Percentiles rank a stretch among this genome's conserved stretches.
Evolutionary conservation across 2,113 vertebrate species (phyloP).

Genomic region (Pionites leucogaster): DNA sequence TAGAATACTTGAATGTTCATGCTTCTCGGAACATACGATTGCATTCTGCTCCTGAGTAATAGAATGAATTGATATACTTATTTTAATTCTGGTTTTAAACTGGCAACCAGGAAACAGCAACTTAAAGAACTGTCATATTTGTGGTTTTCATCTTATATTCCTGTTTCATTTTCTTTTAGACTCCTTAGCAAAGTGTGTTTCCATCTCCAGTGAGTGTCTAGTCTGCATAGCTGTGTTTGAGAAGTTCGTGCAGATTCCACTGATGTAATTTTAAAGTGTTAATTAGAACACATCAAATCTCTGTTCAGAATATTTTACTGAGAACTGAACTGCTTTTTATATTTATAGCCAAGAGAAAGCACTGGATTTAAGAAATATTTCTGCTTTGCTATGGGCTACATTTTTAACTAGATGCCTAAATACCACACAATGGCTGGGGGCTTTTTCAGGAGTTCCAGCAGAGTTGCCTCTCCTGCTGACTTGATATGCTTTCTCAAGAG

Average conservation of each 20-base stretch:
- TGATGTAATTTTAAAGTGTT: background rate
- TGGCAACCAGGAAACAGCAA: background rate
- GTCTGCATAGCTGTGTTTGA: background rate
- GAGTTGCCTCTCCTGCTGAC: background rate
- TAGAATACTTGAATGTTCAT: background rate
- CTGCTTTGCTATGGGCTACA: constrained; percentile 9
- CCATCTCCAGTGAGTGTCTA: background rate
- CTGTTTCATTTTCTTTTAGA: background rate
- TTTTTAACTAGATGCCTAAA: constrained; percentile 35
- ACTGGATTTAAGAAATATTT: background rate
- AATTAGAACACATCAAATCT: background rate
- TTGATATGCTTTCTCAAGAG: background rate
- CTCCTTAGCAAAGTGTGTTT: background rate
- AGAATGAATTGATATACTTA: constrained; percentile 9
- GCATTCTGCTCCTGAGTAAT: constrained; percentile 9
- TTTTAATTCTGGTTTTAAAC: constrained; percentile 25
- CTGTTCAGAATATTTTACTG: background rate
- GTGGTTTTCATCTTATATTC: background rate
- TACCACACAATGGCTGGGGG: background rate
- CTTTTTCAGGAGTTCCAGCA: background rate
- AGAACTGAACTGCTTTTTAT: background rate
- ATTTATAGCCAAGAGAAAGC: background rate
- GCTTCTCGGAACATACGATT: background rate
- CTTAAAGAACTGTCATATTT: background rate
- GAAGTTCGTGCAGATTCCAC: background rate